A percentile compares a stretch with the other conserved stretches of the same genome.
These are phyloP conservation scores for Umimayanthus kanabou DNA, from an alignment of 92 coral and sea anemone genomes.

Conservation along the genomic window DNA sequence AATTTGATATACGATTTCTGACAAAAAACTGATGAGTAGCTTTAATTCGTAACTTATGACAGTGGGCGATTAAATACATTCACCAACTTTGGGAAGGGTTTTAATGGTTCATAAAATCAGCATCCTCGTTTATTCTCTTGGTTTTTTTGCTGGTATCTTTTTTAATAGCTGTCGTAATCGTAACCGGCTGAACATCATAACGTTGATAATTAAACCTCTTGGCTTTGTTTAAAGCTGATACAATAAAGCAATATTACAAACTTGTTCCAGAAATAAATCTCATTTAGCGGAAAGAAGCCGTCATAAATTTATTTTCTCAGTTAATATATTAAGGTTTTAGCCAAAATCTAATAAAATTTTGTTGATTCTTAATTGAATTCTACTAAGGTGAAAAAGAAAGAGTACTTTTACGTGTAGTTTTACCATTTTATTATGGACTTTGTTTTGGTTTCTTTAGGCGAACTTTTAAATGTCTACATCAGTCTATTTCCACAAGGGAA, in stretches of 20 bases:
- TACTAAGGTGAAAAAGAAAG: not conserved
- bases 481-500: not conserved
- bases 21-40: not conserved
- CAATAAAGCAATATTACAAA: slow-evolving; percentile 13
- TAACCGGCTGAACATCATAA: slow-evolving; percentile 16
- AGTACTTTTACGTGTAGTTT: not conserved
- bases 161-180: not conserved
- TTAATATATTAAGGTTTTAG: not conserved
- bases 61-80: not conserved
- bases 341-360: slow-evolving; percentile 20
- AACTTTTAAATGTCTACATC: not conserved
- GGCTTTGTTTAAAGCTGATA: slow-evolving; percentile 17
- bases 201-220: slow-evolving; percentile 19
- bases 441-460: not conserved
- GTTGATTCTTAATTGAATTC: slow-evolving; percentile 11
- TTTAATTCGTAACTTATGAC: not conserved
- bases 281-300: slow-evolving; percentile 10
- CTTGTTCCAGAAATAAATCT: slow-evolving; percentile 30
- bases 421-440: not conserved
- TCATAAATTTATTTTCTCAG: slow-evolving; percentile 28
- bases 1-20: slow-evolving; percentile 40
- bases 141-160: not conserved
- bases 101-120: not conserved
- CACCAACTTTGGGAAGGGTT: not conserved
- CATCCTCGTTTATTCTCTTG: not conserved